Conservation (phyloP, 2,888 invertebrate genomes). For the Geotrupes spiniger region DNA sequence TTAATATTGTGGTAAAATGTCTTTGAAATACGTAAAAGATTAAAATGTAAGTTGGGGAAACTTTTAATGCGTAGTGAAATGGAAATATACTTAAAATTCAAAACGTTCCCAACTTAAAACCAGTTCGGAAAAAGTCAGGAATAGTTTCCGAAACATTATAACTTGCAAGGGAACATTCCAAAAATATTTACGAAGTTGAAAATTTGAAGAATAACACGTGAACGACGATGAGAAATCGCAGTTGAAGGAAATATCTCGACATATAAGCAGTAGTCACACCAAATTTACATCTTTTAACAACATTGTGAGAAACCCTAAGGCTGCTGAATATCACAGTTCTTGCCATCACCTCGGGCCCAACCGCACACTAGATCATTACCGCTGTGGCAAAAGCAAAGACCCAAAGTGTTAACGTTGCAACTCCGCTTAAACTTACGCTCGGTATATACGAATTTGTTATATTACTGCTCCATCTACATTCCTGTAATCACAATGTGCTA, state of each 20-base stretch:
- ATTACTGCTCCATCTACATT: too few species aligned
- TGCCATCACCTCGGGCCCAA: conserved; percentile 32
- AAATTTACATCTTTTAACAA: conserved; percentile 33
- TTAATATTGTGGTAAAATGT: too few species aligned
- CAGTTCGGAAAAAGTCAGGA: not conserved
- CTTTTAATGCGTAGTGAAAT: too few species aligned
- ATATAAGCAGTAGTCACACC: conserved; percentile 23
- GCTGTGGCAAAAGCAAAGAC: conserved; percentile 26
- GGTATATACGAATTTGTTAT: conserved; percentile 30
- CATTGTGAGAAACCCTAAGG: conserved; percentile 28
- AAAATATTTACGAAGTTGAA: conserved; percentile 5
- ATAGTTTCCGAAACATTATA: conserved; percentile 2
- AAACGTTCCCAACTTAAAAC: too few species aligned
- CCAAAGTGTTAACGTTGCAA: conserved; percentile 33
- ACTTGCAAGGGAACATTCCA: not conserved
- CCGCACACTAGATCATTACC: conserved; percentile 36
- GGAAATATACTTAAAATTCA: too few species aligned
- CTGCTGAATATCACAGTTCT: conserved; percentile 33
- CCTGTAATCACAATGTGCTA: too few species aligned
- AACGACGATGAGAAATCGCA: too few species aligned
- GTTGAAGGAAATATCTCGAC: conserved; percentile 24
- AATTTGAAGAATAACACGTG: conserved; percentile 17
- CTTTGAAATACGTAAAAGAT: too few species aligned
- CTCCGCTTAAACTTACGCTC: conserved; percentile 24
- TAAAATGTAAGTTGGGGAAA: too few species aligned